Conservation (phyloP, 2,797 vertebrate species). For the Eospalax fontanierii region DNA sequence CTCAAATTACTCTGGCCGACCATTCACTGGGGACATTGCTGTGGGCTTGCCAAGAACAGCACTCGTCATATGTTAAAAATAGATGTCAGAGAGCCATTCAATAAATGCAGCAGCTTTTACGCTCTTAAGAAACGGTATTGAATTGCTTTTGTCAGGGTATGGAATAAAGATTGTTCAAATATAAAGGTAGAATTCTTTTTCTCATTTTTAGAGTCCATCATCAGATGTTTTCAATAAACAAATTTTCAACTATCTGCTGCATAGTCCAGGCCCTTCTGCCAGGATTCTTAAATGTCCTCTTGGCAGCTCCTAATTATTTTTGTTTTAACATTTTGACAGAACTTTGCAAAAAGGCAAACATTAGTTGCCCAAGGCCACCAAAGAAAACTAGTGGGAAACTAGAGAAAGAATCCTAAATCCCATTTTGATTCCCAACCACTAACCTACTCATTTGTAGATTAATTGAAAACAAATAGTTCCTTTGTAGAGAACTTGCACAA, state of each 20-base stretch:
- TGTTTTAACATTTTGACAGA: slow-evolving; percentile 66
- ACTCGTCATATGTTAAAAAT: slow-evolving; percentile 75
- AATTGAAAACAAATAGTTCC: slow-evolving; percentile 65
- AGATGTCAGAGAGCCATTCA: slow-evolving; percentile 71
- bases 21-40: slow-evolving; percentile 54
- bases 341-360: slow-evolving; percentile 45
- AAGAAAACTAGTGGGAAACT: slow-evolving; percentile 27
- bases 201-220: slow-evolving; percentile 60
- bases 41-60: slow-evolving; percentile 63
- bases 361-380: slow-evolving; percentile 53
- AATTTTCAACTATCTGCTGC: slow-evolving; percentile 58
- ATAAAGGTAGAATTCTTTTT: slow-evolving; percentile 69
- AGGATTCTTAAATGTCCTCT: slow-evolving; percentile 67
- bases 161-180: slow-evolving; percentile 62
- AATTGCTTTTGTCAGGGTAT: slow-evolving; percentile 58
- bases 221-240: slow-evolving; percentile 70
- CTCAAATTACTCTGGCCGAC: slow-evolving; percentile 67
- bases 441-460: slow-evolving; percentile 53
- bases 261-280: slow-evolving; percentile 15
- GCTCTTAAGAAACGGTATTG: slow-evolving; percentile 68
- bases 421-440: slow-evolving; percentile 24
- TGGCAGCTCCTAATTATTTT: slow-evolving; percentile 54
- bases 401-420: slow-evolving; percentile 36
- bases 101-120: slow-evolving; percentile 75
- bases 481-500: slow-evolving; percentile 66